phyloP scores from a whole-genome alignment of 2,888 invertebrate species.

The Elegia similella region DNA sequence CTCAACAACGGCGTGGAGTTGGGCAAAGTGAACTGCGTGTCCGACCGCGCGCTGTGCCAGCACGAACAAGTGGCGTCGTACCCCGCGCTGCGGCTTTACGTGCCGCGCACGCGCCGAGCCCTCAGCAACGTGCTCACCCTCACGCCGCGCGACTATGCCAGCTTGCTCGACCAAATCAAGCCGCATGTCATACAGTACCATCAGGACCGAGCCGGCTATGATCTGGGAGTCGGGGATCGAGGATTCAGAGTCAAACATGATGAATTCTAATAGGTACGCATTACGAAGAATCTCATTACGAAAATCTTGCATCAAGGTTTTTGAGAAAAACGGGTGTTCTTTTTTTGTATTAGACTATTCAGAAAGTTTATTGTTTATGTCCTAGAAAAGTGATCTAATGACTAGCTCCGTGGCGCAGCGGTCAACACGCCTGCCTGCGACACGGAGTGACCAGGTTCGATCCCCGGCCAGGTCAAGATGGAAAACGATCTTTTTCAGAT shows the following conservation, averaged over 20 bases:
- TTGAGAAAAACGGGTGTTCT: too few relatives aligned
- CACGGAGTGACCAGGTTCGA: too few relatives aligned
- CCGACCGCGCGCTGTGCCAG: conserved; percentile 63
- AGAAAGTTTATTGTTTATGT: too few relatives aligned
- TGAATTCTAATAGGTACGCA: conserved; percentile 47
- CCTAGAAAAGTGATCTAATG: too few relatives aligned
- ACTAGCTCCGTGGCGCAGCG: too few relatives aligned
- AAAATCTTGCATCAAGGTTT: background rate
- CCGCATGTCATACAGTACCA: conserved; percentile 51
- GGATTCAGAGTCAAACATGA: conserved; percentile 50
- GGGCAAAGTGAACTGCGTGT: conserved; percentile 70
- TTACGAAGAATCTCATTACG: too few relatives aligned
- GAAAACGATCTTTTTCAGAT: too few relatives aligned
- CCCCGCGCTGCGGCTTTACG: conserved; percentile 62
- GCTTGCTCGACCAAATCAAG: conserved; percentile 47
- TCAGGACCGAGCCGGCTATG: conserved; percentile 34
- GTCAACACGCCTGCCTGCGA: too few relatives aligned
- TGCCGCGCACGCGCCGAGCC: conserved; percentile 44
- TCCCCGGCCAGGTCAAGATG: too few relatives aligned
- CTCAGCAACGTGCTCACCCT: conserved; percentile 50
- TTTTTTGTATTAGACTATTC: too few relatives aligned
- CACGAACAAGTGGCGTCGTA: conserved; percentile 65
- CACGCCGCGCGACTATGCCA: conserved; percentile 45
- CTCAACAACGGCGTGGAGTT: conserved; percentile 59
- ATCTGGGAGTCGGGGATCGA: conserved; percentile 22